Evolutionary conservation across 30 jellyfish, hydroid and myxozoan species (phyloP).

Genomic region (Turritopsis dohrnii): DNA sequence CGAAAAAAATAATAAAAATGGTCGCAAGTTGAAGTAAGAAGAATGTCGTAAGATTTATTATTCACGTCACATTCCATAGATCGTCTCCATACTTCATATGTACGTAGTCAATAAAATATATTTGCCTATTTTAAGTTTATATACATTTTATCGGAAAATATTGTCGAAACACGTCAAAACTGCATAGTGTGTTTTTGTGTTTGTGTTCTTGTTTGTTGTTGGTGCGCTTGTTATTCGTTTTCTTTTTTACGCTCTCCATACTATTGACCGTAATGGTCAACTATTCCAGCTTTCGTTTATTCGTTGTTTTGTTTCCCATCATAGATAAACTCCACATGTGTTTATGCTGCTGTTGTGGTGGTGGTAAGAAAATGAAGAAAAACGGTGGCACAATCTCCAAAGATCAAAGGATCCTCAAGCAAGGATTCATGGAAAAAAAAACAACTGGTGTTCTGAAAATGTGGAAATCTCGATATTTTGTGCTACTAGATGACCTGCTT

Average conservation of each 20-base stretch:
- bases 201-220: no score
- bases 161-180: no score
- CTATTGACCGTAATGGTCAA: no score
- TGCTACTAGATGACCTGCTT: conserved; percentile 61
- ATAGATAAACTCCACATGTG: neutral
- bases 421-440: conserved; percentile 80
- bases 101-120: neutral
- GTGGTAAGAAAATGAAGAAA: neutral
- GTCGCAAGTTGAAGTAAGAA: neutral
- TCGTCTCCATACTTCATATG: neutral
- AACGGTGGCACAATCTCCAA: neutral
- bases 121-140: no score
- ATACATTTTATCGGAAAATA: no score
- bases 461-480: conserved; percentile 78
- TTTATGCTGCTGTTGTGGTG: neutral
- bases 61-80: neutral
- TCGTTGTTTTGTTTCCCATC: neutral
- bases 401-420: conserved; percentile 27
- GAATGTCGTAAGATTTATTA: neutral
- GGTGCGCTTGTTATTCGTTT: no score
- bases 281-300: no score
- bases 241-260: no score
- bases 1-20: neutral
- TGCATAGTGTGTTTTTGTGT: no score
- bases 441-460: conserved; percentile 53